These are phyloP conservation scores for Drosophila kokeensis DNA, from an alignment of 2,888 invertebrate species.

Conservation along the genomic window DNA sequence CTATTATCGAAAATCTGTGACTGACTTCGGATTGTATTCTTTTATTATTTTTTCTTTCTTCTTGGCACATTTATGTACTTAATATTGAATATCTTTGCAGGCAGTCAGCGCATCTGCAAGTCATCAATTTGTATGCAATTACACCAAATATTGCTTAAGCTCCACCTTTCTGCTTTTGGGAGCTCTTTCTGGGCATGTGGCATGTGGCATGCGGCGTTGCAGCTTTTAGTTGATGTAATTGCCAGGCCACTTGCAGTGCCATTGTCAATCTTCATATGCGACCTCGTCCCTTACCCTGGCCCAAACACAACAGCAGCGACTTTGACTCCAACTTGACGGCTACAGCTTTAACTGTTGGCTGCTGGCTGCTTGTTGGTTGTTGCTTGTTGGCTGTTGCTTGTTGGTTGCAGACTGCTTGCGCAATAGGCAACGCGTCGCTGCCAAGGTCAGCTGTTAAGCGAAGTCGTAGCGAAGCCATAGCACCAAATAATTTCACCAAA, in stretches of 20 bases:
- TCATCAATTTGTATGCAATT: constrained; percentile 12
- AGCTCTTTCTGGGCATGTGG: constrained; percentile 10
- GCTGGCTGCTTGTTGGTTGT: neutral
- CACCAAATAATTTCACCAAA: constrained; percentile 53
- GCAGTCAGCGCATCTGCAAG: constrained; percentile 21
- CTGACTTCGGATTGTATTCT: neutral
- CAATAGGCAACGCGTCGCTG: constrained; percentile 48
- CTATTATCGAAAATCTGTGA: neutral
- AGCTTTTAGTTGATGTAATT: constrained; percentile 50
- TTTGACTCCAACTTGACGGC: constrained; percentile 9
- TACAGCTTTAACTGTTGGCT: constrained; percentile 7
- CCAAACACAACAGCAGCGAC: neutral
- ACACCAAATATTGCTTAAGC: constrained; percentile 5
- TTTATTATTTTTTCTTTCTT: neutral
- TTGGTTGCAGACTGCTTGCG: constrained; percentile 17
- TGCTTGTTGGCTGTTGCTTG: neutral
- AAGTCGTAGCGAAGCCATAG: neutral
- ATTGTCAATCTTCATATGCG: constrained; percentile 46
- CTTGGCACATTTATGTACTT: neutral
- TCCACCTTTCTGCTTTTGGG: constrained; percentile 15
- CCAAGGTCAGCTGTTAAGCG: constrained; percentile 56
- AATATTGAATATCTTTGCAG: neutral
- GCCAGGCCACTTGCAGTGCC: constrained; percentile 53
- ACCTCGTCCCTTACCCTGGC: constrained; percentile 19
- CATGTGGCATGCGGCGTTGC: neutral